phyloP scores from a whole-genome alignment of 1,140 invertebrate genomes.

The Aphidius gifuensis region DNA sequence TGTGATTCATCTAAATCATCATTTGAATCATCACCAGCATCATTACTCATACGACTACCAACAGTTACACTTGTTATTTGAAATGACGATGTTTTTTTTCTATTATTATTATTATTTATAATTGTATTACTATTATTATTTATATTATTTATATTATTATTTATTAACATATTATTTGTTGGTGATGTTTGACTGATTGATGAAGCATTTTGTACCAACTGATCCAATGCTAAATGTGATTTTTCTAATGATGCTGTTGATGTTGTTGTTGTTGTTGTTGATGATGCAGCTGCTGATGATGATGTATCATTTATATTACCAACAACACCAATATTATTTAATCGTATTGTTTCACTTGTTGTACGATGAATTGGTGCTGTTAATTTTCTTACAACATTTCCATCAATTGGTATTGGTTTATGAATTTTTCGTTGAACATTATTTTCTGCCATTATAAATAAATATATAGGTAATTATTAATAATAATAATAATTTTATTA shows the following conservation, averaged over 20 bases:
- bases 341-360: conserved; percentile 72
- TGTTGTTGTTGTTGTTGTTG: no score
- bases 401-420: conserved; percentile 37
- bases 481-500: conserved; percentile 6
- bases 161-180: conserved; percentile 28
- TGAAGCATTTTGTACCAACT: conserved; percentile 19
- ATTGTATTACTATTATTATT: conserved; percentile 23
- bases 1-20: conserved; percentile 92
- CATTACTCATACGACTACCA: conserved; percentile 73
- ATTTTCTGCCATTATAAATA: conserved; percentile 50
- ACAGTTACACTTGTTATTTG: conserved; percentile 89
- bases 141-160: conserved; percentile 8
- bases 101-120: conserved; percentile 26
- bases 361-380: conserved; percentile 68
- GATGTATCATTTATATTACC: conserved; percentile 44
- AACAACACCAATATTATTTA: conserved; percentile 56
- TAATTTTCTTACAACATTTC: conserved; percentile 33
- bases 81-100: conserved; percentile 85
- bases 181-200: conserved; percentile 32
- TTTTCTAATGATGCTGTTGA: conserved; percentile 41
- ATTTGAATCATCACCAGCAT: conserved; percentile 86
- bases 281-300: conserved; percentile 28
- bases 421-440: conserved; percentile 46
- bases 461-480: neutral
- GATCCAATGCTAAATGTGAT: conserved; percentile 39